A percentile compares a stretch with the other conserved stretches of the same genome.
phyloP scores from a whole-genome alignment of 2,797 vertebrate species.

The Picus viridis region DNA sequence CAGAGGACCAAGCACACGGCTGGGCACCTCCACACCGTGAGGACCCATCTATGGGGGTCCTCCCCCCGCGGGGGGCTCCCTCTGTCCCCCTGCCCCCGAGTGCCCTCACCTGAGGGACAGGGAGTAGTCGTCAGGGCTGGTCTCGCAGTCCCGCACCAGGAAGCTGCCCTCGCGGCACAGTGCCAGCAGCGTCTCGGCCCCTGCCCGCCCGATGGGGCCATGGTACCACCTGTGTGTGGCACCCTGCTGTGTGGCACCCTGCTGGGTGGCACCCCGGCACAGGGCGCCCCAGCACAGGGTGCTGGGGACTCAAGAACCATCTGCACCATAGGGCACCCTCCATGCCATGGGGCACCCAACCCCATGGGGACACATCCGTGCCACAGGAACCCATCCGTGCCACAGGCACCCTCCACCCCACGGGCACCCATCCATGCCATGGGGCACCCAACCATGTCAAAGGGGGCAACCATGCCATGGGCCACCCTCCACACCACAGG shows the following conservation, averaged over 20 bases:
- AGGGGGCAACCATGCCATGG: no score
- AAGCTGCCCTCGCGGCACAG: conserved; percentile 95
- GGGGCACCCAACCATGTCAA: neutral
- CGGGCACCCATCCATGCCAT: no score
- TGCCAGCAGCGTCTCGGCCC: conserved; percentile 88
- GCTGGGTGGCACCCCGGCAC: neutral
- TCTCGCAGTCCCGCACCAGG: conserved; percentile 91
- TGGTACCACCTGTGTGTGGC: conserved; percentile 89
- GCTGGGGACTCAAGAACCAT: neutral
- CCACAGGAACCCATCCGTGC: no score
- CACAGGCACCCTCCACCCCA: no score
- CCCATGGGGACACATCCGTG: no score
- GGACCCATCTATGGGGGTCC: no score
- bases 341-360: neutral
- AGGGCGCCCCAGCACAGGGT: neutral
- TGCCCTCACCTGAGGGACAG: conserved; percentile 86
- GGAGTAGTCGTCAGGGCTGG: conserved; percentile 88
- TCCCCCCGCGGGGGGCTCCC: no score
- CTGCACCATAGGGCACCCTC: neutral
- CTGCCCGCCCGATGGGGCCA: conserved; percentile 86
- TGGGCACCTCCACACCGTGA: no score
- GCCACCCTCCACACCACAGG: neutral
- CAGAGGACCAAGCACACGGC: no score
- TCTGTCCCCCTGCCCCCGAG: fast-evolving
- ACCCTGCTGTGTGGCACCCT: fast-evolving